Base-by-base conservation (phyloP, 2,113 vertebrate genomes). In the Procapra przewalskii region DNA sequence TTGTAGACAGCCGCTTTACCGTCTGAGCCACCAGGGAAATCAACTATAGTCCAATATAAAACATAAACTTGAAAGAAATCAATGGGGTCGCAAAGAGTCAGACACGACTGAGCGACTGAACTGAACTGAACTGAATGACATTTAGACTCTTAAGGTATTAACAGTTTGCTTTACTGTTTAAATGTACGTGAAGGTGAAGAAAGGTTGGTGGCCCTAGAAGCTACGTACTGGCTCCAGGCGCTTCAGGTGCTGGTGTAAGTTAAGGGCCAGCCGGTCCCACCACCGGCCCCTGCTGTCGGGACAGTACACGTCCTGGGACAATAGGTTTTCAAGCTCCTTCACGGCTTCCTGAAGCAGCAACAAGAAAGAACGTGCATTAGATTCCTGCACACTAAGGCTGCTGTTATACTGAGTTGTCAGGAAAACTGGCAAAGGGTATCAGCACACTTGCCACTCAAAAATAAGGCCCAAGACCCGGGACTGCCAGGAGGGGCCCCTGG, bases 211-310 rank as follows among this genome's bases (percentile, higher is more conserved):
- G 21, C 5, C 25, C 7, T 2, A 1, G 8, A 2, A 7, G 19
- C 54, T 29, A 50, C 54, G 19, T 98, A 99, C 99, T 98, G 99
- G 98, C 92, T 99, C 98, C 0, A 98, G 98, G 91, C 98, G 99
- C 97, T 99, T 99, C 75, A 99, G 97, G 97, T 99, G 99, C 97
- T 99, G 99, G 75, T 99, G 99, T 29, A 99, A 98, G 98, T 99
- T 99, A 29, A 99, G 99, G 2, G 99, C 99, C 52, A 99, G 98
- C 11, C 99, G 99, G 94, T 99, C 99, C 99, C 99, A 99, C 99
- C 99, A 99, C 5, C 99, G 99, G 75, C 99, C 99, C 96, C 99
- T 99, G 98, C 99, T 99, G 99, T 99, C 99, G 6, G 98, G 98
- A 98, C 99, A 99, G 50, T 99, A 99, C 84, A 99, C 67, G 0